Evolutionary conservation across 2,113 vertebrate species (phyloP), one percentile per base, ranked within the genome.

Genomic region (Epinephelus cyanopodus): DNA sequence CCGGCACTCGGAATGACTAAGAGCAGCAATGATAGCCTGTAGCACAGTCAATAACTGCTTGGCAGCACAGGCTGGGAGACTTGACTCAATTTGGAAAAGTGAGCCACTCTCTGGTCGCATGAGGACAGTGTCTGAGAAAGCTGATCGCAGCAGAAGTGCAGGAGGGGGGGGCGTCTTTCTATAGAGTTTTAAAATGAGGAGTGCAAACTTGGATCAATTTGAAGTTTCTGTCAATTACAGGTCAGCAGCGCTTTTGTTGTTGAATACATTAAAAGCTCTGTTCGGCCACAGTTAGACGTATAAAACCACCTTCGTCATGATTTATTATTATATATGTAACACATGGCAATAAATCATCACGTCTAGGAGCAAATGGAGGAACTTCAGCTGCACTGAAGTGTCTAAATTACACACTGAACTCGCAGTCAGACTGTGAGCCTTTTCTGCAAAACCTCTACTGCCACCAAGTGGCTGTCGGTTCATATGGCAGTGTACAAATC

Each of bases 391-490:
- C 42, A 67, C 47, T 63, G 52, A 76, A 82, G 58, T 61, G 21
- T 71, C 29, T 69, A 61, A 79, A 73, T 76, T 45, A 53, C 21
- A 48, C 47, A n/a, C 37, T 77, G 65, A 33, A 76, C 61, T 71
- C 27, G 12, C 39, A 75, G 33, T 61, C 23, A 65, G 5, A 33
- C 18, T 48, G 21, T 33, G 7, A 17, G 57, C 6, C 29, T 60
- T 68, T 50, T 80, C 39, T 66, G 66, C 48, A 56, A 79, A 89
- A 77, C 39, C 78, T 92, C 81, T 91, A 92, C 92, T 95, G 93
- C 93, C 95, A 84, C 86, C 95, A 87, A 88, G 89, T 93, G 95
- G 91, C 29, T 25, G 7, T 45, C 14, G 17, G 48, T 8, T n/a
- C 10, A 9, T 19, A 72, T 1, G 37, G 19, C 12, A 50, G 12